Evolutionary conservation across 2,797 vertebrate genomes (phyloP).

Genomic region (Dipus sagitta): DNA sequence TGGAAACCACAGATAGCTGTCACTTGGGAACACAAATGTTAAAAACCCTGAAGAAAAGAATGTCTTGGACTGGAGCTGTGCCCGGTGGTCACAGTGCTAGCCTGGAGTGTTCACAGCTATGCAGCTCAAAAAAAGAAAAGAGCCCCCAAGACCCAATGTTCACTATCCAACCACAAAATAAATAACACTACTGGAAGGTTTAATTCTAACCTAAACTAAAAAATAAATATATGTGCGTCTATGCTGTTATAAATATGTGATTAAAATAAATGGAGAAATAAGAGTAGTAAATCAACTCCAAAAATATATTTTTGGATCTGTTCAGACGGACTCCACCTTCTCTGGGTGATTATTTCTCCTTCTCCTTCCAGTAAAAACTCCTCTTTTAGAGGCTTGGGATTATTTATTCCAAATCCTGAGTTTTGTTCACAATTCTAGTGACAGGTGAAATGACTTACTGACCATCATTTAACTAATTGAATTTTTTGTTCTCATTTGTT

Average conservation of each 20-base stretch:
- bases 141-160: too few relatives aligned
- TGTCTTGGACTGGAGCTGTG: neutral
- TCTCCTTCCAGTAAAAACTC: neutral
- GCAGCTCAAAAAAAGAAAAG: too few relatives aligned
- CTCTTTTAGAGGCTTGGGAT: neutral
- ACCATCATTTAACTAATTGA: neutral
- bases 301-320: neutral
- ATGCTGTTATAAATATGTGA: neutral
- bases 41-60: conserved; percentile 46
- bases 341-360: neutral
- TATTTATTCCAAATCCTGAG: neutral
- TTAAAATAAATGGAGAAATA: neutral
- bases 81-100: too few relatives aligned
- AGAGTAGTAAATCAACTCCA: neutral
- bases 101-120: too few relatives aligned
- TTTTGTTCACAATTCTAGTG: neutral
- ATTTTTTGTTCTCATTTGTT: too few relatives aligned
- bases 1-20: conserved; percentile 13
- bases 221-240: neutral
- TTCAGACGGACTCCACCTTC: neutral
- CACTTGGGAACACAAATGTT: neutral
- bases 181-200: neutral
- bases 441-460: neutral
- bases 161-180: neutral
- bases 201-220: neutral